phyloP scores from a whole-genome alignment of 2,888 invertebrate species.

The Sphaerophoria rueppellii region DNA sequence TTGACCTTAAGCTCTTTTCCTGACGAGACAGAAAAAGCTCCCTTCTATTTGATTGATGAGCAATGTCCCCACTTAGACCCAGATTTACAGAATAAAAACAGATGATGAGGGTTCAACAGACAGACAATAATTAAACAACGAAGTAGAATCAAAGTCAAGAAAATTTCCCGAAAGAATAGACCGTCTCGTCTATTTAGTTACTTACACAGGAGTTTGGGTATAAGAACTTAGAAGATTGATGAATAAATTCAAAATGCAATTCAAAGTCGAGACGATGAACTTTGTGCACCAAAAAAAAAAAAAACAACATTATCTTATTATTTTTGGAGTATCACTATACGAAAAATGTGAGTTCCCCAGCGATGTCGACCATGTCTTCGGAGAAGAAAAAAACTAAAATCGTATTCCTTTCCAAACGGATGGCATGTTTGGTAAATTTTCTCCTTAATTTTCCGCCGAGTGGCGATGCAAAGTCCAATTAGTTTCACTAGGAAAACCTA shows the following conservation, averaged over 20 bases:
- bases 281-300: not conserved
- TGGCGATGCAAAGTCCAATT: conserved; percentile 60
- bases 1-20: conserved; percentile 17
- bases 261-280: not conserved
- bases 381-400: conserved; percentile 31
- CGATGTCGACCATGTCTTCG: conserved; percentile 58
- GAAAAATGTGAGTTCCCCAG: conserved; percentile 58
- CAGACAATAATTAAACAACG: conserved; percentile 26
- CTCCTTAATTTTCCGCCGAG: conserved; percentile 64
- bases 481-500: conserved; percentile 61
- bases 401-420: conserved; percentile 23
- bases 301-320: conserved; percentile 28
- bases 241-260: conserved; percentile 42
- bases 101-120: conserved; percentile 46
- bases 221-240: conserved; percentile 46
- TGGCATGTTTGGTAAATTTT: conserved; percentile 55
- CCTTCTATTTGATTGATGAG: conserved; percentile 60
- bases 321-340: conserved; percentile 14
- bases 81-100: conserved; percentile 16
- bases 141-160: conserved; percentile 4
- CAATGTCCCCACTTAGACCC: conserved; percentile 14
- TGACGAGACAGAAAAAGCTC: conserved; percentile 15
- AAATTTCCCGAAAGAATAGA: not conserved
- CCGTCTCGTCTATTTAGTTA: conserved; percentile 8
- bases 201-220: not conserved